These are phyloP conservation scores for Arothron firmamentum DNA, from an alignment of 2,113 vertebrate genomes.

Conservation along the genomic window DNA sequence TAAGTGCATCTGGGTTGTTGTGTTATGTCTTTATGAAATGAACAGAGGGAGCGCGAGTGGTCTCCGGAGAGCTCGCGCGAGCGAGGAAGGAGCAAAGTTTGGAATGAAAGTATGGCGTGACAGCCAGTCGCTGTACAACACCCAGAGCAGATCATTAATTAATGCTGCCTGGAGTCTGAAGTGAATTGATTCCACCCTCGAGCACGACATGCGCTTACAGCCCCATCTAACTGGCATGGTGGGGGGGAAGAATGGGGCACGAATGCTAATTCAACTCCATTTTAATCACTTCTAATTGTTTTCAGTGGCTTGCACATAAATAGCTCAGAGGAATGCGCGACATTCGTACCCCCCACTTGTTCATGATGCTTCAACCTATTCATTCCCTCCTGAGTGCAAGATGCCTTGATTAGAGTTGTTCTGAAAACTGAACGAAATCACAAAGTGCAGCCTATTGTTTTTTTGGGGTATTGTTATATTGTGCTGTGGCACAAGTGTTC, in stretches of 20 bases:
- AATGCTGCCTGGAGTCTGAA: slow-evolving; percentile 71
- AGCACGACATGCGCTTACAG: slow-evolving; percentile 63
- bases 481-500: background rate
- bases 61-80: slow-evolving; percentile 19
- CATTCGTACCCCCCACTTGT: slow-evolving; percentile 32
- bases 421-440: slow-evolving; percentile 5
- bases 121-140: slow-evolving; percentile 52
- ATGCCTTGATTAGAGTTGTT: slow-evolving; percentile 52
- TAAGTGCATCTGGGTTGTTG: slow-evolving; percentile 53
- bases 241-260: slow-evolving; percentile 8
- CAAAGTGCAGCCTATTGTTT: background rate
- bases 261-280: slow-evolving; percentile 59
- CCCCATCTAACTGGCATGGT: slow-evolving; percentile 42
- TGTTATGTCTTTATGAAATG: slow-evolving; percentile 50
- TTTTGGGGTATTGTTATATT: background rate
- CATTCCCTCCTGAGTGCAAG: slow-evolving; percentile 10
- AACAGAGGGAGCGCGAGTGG: slow-evolving; percentile 10
- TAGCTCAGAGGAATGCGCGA: slow-evolving; percentile 33
- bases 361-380: slow-evolving; percentile 9
- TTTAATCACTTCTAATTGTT: slow-evolving; percentile 73
- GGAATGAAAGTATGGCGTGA: slow-evolving; percentile 38
- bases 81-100: slow-evolving; percentile 29
- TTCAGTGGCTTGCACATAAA: slow-evolving; percentile 55
- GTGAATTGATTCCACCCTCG: slow-evolving; percentile 68
- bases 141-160: slow-evolving; percentile 71